Evolutionary conservation across 2,888 invertebrate species (phyloP), one percentile per base, ranked within the genome.

Genomic region (Biston betularia): DNA sequence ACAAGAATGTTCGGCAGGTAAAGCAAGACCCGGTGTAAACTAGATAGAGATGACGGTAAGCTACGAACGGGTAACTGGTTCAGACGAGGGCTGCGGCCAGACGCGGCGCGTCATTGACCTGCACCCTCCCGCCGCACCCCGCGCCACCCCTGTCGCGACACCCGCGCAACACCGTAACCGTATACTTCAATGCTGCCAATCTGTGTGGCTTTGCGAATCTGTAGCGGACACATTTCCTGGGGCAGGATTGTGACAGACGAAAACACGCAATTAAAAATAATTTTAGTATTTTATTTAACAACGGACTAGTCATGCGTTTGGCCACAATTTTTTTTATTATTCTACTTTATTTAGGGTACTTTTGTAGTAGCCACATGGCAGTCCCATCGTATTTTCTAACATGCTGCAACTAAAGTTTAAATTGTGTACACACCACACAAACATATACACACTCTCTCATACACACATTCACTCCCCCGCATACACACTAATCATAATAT

Each of bases 101-200:
- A 91, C 92, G 87, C 83, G 88, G 86, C 87, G 85, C 92, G 93
- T 92, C 92, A 92, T 91, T 92, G 92, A 93, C 92, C 92, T 90
- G 87, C 82, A 82, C 74, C 75, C 75, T 71, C 55, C 68, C 67
- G 69, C 75, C 75, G 71, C 77, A 73, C 81, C 75, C 77, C 79
- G 75, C 82, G 71, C 76, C 70, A 70, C 70, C 80, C 81, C 82
- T 75, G 83, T 75, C 85, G 84, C 83, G 84, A 82, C 86, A 83
- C 84, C 86, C 86, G 86, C 85, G 79, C 87, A 78, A 83, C 55
- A 88, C 88, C 89, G 89, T 89, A 90, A 48, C 24, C 34, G 34
- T 35, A 34, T 35, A 90, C 88, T 88, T 86, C 88, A 90, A 89
- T 90, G 89, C 88, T 85, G 84, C 44, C 24, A 44, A 38, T 15